Conservation (phyloP, 2,797 vertebrate species). For the Lacerta agilis region DNA sequence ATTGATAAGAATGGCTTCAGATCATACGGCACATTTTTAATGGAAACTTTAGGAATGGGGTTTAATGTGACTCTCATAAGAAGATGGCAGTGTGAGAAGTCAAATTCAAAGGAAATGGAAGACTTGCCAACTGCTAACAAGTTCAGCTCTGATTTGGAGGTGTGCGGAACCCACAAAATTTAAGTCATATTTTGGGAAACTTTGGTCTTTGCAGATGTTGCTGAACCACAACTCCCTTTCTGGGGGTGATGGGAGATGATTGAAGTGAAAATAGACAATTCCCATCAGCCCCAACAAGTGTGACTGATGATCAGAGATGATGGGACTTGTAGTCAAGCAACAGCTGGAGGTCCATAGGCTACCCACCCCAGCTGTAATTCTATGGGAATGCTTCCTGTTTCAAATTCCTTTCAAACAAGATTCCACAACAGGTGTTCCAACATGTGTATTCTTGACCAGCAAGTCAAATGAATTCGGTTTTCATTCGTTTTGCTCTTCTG, state of each 20-base stretch:
- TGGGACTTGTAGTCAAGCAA: too few species aligned
- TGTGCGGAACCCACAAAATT: not conserved
- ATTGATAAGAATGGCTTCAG: not conserved
- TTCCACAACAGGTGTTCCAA: constrained; percentile 13
- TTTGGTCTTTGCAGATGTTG: not conserved
- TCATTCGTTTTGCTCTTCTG: constrained; percentile 54
- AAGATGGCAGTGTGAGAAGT: not conserved
- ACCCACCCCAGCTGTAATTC: not conserved
- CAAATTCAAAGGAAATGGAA: not conserved
- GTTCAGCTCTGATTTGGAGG: not conserved
- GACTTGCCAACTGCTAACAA: not conserved
- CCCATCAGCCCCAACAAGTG: too few species aligned
- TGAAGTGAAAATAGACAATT: too few species aligned
- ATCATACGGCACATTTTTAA: not conserved
- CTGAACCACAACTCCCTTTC: not conserved
- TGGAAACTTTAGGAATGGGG: not conserved
- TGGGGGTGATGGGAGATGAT: too few species aligned
- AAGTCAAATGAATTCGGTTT: constrained; percentile 59
- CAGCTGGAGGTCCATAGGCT: too few species aligned
- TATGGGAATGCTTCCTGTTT: not conserved
- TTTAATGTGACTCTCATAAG: not conserved
- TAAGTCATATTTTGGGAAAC: not conserved
- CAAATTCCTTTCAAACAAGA: not conserved
- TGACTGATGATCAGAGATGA: too few species aligned
- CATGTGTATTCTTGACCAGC: constrained; percentile 46